phyloP scores from a whole-genome alignment of 2,113 vertebrate genomes.

The Acrocephalus arundinaceus region DNA sequence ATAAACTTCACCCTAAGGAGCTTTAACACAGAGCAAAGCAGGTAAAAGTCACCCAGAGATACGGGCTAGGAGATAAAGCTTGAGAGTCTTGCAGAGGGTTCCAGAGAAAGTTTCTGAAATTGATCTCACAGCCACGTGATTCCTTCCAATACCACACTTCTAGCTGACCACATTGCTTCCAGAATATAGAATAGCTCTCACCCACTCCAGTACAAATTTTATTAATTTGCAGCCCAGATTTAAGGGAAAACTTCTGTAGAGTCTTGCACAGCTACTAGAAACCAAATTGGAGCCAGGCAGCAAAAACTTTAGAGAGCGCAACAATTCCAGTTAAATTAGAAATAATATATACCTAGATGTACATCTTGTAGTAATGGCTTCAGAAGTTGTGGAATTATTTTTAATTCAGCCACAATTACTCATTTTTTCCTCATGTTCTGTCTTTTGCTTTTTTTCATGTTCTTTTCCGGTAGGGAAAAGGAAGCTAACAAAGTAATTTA shows the following conservation, averaged over 20 bases:
- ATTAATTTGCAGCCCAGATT: not conserved
- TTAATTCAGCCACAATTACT: not conserved
- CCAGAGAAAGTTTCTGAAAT: not conserved
- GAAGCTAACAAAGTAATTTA: not conserved
- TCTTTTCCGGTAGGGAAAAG: not conserved
- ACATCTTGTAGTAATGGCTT: not conserved
- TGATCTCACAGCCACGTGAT: rapidly evolving
- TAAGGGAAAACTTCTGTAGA: not conserved
- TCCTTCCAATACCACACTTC: not conserved
- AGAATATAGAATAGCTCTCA: not conserved
- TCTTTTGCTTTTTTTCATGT: not conserved
- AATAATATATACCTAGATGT: not conserved
- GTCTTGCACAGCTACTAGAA: rapidly evolving
- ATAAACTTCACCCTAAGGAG: not conserved
- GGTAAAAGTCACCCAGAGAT: not conserved
- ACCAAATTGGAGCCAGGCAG: not conserved
- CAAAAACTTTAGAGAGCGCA: not conserved
- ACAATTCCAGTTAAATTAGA: not conserved
- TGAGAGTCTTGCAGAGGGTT: not conserved
- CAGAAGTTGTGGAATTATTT: not conserved
- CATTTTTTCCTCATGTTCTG: not conserved
- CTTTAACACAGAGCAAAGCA: not conserved
- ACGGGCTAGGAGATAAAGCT: not conserved
- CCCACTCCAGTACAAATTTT: rapidly evolving
- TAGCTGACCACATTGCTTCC: not conserved